Base-by-base conservation (phyloP, 2,888 invertebrate species). In the Nomada ruficornis region DNA sequence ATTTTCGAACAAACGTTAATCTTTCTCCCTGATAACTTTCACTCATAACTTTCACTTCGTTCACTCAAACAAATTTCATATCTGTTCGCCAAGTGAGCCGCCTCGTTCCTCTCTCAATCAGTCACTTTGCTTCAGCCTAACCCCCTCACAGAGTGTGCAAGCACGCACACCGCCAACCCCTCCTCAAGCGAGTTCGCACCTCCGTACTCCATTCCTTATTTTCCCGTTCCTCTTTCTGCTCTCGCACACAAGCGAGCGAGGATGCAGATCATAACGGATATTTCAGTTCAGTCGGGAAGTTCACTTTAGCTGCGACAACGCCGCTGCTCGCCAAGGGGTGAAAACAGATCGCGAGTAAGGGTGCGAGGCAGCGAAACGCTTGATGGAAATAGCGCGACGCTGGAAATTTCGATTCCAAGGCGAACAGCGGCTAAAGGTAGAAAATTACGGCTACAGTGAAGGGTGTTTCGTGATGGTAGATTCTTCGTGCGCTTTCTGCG, bases 191-290 rank as follows among this genome's bases (percentile, higher is more conserved):
- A 26, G 36, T 29, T 74, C 62, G 23, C 73, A 50, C 42, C 73
- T 52, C 20, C 23, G 44, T 50, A 44, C 57, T 80, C 67, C 68
- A 23, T 26, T 63, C 67, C 63, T 70, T 59, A 71, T 64, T 63
- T 67, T 42, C 59, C 26, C 55, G n/a, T 57, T 23, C 23, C 60
- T 13, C 36, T 68, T 69, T 59, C 60, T 36, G 47, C 73, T 15
- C 26, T 47, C 54, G 18, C 60, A 44, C 29, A 59, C 52, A 36
- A 20, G 50, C 50, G 47, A 73, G 54, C 79, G 62, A 62, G 73
- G 47, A 70, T 55, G 60, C 70, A 62, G 75, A 73, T 83, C 77
- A 67, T 73, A 81, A 77, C 82, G 77, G 82, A 77, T 77, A 82
- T 82, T 82, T 69, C 62, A 69, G 72, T 82, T 69, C 62, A 69